Evolutionary conservation across 2,113 vertebrate species (phyloP).

Genomic region (Pelusios castaneus): DNA sequence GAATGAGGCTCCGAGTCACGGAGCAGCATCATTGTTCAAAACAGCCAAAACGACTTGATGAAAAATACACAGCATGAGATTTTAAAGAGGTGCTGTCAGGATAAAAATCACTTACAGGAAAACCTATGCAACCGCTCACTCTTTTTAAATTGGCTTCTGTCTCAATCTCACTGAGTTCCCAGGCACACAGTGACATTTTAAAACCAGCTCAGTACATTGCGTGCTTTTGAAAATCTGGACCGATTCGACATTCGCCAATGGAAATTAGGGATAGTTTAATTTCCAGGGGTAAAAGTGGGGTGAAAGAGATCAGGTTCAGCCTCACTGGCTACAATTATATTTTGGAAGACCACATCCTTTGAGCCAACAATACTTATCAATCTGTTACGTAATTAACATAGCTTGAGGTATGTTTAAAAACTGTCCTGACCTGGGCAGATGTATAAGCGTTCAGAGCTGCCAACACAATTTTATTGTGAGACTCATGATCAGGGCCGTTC

Average conservation of each 20-base stretch:
- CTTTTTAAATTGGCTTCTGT: conserved; percentile 12
- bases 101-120: not conserved
- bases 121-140: not conserved
- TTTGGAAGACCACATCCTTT: not conserved
- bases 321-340: not conserved
- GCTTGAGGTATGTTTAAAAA: not conserved
- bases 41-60: not conserved
- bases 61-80: not conserved
- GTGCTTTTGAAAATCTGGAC: conserved; percentile 47
- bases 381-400: not conserved
- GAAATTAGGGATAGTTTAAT: not conserved
- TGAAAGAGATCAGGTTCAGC: not conserved
- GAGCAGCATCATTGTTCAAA: not conserved
- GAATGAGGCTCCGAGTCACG: not conserved
- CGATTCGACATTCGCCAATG: not conserved
- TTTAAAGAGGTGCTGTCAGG: not conserved
- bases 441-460: not conserved
- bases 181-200: conserved; percentile 33
- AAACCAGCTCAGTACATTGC: conserved; percentile 37
- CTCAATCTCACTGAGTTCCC: not conserved
- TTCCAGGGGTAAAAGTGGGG: conserved; percentile 8
- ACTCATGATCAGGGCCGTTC: too few relatives aligned
- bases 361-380: conserved; percentile 19
- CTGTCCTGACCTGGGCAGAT: not conserved
- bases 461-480: not conserved